These are phyloP conservation scores for Bugulina stolonifera DNA, from an alignment of 2,888 invertebrate genomes.

Conservation along the genomic window DNA sequence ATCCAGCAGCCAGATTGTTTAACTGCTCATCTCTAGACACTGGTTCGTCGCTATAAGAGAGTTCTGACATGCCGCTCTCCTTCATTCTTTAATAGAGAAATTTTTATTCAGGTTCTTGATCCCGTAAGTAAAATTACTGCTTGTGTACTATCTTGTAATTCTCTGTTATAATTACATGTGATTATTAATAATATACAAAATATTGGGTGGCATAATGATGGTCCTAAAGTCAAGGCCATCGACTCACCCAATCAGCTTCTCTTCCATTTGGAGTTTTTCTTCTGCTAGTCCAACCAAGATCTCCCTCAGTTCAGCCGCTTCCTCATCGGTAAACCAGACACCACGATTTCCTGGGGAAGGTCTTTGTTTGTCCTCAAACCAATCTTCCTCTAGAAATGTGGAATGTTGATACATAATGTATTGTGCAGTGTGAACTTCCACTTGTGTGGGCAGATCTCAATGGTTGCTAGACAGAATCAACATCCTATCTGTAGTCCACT, in stretches of 20 bases:
- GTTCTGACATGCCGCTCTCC: background rate
- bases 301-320: background rate
- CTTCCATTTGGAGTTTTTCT: background rate
- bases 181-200: no score
- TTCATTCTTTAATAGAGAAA: background rate
- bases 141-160: no score
- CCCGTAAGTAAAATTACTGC: no score
- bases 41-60: no score
- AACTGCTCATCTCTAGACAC: background rate
- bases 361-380: background rate
- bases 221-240: background rate
- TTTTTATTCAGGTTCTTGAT: background rate
- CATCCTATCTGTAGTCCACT: no score
- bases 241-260: background rate
- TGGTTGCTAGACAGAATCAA: no score
- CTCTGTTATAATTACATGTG: no score
- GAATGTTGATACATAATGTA: no score
- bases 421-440: no score
- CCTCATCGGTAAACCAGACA: conserved; percentile 2
- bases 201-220: no score
- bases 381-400: background rate
- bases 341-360: background rate
- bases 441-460: no score
- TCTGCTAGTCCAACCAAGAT: background rate
- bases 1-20: background rate